These are phyloP conservation scores for Nylanderia fulva DNA, from an alignment of 1,140 invertebrate genomes.

Conservation along the genomic window DNA sequence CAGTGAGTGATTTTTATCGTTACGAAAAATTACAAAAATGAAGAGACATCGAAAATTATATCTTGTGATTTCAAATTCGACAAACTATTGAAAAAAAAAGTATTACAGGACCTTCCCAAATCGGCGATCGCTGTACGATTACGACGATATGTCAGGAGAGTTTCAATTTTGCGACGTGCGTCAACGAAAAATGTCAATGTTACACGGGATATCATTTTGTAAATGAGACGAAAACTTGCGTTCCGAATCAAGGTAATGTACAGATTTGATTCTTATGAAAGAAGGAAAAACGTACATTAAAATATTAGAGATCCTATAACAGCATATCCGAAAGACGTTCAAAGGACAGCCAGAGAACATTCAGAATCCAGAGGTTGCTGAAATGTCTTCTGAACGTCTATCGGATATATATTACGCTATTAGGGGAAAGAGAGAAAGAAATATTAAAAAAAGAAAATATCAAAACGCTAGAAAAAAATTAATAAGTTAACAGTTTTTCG, in stretches of 20 bases:
- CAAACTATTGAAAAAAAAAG: not conserved
- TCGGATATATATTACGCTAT: no score
- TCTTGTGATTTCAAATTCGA: not conserved
- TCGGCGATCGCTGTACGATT: slow-evolving; percentile 69
- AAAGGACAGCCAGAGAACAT: no score
- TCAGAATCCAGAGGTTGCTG: no score
- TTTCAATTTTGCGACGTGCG: slow-evolving; percentile 64
- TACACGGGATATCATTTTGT: slow-evolving; percentile 59
- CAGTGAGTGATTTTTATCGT: slow-evolving; percentile 63
- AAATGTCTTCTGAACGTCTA: no score
- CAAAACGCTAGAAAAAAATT: not conserved
- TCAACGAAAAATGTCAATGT: slow-evolving; percentile 67
- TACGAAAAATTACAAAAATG: not conserved
- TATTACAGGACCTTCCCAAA: slow-evolving; percentile 63
- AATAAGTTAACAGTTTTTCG: not conserved
- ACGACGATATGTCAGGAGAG: slow-evolving; percentile 69
- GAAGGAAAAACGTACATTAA: not conserved
- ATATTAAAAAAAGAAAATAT: not conserved
- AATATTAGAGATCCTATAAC: no score
- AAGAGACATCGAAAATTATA: not conserved
- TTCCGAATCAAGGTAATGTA: slow-evolving; percentile 57
- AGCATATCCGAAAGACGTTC: no score
- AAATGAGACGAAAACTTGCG: slow-evolving; percentile 64
- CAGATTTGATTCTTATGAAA: not conserved
- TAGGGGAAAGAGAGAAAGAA: not conserved